Evolutionary conservation across 2,888 invertebrate genomes (phyloP).

Genomic region (Meteorus cinctellus): DNA sequence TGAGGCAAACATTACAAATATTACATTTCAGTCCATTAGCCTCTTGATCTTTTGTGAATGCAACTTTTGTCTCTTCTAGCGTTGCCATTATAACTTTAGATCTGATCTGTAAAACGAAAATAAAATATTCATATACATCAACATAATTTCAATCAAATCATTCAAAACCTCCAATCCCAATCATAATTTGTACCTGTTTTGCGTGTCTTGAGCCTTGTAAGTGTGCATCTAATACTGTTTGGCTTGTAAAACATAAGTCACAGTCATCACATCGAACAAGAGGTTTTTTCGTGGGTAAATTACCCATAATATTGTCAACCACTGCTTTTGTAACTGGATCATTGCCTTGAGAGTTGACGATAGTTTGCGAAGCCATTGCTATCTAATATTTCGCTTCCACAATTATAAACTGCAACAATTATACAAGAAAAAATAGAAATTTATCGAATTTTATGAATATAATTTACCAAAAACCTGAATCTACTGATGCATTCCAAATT

Average conservation of each 20-base stretch:
- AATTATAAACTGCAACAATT: slow-evolving; percentile 19
- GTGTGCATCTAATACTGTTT: slow-evolving; percentile 74
- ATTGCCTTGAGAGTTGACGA: slow-evolving; percentile 59
- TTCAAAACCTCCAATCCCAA: background rate
- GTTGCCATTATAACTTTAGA: slow-evolving; percentile 70
- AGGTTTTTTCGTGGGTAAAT: slow-evolving; percentile 72
- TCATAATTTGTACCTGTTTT: slow-evolving; percentile 62
- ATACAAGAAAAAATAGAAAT: slow-evolving; percentile 4
- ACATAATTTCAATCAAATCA: background rate
- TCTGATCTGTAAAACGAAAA: slow-evolving; percentile 60
- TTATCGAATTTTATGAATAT: background rate
- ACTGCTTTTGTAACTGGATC: slow-evolving; percentile 74
- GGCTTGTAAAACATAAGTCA: slow-evolving; percentile 73
- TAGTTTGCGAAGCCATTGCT: slow-evolving; percentile 56
- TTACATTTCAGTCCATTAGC: slow-evolving; percentile 72
- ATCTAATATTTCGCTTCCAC: slow-evolving; percentile 43
- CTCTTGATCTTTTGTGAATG: slow-evolving; percentile 69
- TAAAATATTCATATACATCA: background rate
- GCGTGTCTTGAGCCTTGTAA: slow-evolving; percentile 71
- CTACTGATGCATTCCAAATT: background rate
- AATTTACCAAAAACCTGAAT: background rate
- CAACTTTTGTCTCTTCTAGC: slow-evolving; percentile 69
- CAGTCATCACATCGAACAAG: slow-evolving; percentile 73
- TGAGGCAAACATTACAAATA: slow-evolving; percentile 73
- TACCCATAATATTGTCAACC: slow-evolving; percentile 74